A percentile compares a stretch with the other conserved stretches of the same genome.
Evolutionary conservation across 2,113 vertebrate species (phyloP).

Genomic region (Dipodomys ordii): DNA sequence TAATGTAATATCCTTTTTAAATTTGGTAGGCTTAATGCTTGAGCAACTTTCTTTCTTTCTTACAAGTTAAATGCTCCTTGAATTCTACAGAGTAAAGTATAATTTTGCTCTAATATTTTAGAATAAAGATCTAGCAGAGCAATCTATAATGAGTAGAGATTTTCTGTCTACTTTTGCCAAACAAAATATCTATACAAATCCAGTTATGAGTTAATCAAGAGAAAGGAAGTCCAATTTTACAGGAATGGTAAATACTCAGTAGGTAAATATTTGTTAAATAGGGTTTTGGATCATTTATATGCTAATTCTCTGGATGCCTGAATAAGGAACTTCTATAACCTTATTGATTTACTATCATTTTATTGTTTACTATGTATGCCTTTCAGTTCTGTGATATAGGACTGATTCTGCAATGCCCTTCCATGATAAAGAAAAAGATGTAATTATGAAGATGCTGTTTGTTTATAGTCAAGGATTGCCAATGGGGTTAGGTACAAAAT

Average conservation of each 20-base stretch:
- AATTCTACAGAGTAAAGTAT: background rate
- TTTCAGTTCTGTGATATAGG: background rate
- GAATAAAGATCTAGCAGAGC: background rate
- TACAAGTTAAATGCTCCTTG: background rate
- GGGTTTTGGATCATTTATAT: background rate
- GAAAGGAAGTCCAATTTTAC: background rate
- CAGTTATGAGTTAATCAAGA: background rate
- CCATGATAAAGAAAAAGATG: background rate
- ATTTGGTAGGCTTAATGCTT: background rate
- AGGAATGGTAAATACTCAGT: background rate
- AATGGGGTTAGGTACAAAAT: background rate
- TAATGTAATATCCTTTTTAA: background rate
- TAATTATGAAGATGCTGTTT: background rate
- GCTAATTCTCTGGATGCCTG: background rate
- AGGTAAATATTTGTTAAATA: background rate
- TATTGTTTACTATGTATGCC: background rate
- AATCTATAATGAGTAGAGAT: background rate
- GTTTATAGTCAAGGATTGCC: background rate
- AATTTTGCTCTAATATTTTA: background rate
- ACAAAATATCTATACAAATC: background rate
- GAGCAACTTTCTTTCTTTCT: background rate
- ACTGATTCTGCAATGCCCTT: background rate
- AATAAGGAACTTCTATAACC: background rate
- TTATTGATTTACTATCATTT: background rate
- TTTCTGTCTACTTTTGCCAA: background rate